Conservation (phyloP, 2,888 invertebrate species). For the Hipparchia sbordonii region DNA sequence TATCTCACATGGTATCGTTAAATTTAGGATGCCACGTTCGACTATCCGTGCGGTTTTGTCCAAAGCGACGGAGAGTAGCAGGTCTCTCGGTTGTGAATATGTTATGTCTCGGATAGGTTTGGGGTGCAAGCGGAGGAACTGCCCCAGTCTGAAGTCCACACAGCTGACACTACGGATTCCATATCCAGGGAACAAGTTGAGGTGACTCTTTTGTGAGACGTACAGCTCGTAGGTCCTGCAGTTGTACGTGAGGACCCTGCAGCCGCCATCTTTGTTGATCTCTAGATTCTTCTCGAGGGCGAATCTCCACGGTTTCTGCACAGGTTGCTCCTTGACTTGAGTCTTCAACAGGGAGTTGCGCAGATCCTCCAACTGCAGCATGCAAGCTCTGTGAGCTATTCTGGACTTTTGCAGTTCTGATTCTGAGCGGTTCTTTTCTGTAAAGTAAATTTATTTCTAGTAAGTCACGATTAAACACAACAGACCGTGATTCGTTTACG, state of each 20-base stretch:
- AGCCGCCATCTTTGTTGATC: constrained; percentile 87
- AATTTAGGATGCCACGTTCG: constrained; percentile 82
- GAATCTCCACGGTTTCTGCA: constrained; percentile 65
- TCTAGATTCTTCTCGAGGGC: constrained; percentile 86
- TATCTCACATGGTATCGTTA: constrained; percentile 77
- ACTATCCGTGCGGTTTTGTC: constrained; percentile 90
- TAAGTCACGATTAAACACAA: too few species aligned
- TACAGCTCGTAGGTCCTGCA: constrained; percentile 85
- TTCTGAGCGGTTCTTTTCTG: constrained; percentile 82
- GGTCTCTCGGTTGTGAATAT: constrained; percentile 85
- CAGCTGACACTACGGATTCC: constrained; percentile 90
- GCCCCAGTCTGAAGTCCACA: constrained; percentile 84
- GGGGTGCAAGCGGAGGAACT: constrained; percentile 88
- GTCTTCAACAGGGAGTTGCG: constrained; percentile 61
- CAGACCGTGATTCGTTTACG: too few species aligned
- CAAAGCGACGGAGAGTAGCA: constrained; percentile 90
- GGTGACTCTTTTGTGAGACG: constrained; percentile 89
- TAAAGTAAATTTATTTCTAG: background rate
- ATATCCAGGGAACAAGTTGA: constrained; percentile 88
- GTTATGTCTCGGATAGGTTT: constrained; percentile 90
- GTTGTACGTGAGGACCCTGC: constrained; percentile 90
- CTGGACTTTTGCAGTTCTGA: constrained; percentile 82
- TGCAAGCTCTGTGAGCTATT: constrained; percentile 61
- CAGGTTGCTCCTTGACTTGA: constrained; percentile 57
- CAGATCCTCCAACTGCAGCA: constrained; percentile 59